Conservation (phyloP, 2,888 invertebrate genomes). For the Cistogaster globosa region DNA sequence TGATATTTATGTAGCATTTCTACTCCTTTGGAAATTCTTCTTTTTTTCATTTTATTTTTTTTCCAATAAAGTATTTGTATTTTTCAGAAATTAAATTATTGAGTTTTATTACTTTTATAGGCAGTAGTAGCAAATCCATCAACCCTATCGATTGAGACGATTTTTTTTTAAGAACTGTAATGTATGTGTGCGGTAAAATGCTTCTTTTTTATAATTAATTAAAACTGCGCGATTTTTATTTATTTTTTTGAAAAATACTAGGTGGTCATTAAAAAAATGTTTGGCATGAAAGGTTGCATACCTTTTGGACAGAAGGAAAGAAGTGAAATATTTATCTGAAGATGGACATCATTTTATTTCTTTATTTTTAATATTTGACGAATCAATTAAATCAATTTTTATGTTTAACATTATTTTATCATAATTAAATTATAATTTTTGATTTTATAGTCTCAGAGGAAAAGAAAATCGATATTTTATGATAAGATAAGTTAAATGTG, state of each 20-base stretch:
- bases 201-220: slow-evolving; percentile 27
- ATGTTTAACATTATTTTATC: background rate
- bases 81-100: slow-evolving; percentile 60
- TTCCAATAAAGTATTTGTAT: slow-evolving; percentile 63
- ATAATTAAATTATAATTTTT: background rate
- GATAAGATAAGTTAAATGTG: too few species aligned
- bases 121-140: slow-evolving; percentile 32
- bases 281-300: slow-evolving; percentile 49
- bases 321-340: background rate
- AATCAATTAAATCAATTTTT: slow-evolving; percentile 62
- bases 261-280: slow-evolving; percentile 68
- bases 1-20: slow-evolving; percentile 48
- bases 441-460: background rate
- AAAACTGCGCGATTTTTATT: slow-evolving; percentile 44
- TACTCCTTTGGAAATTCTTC: slow-evolving; percentile 28
- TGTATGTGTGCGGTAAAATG: slow-evolving; percentile 67
- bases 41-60: slow-evolving; percentile 63
- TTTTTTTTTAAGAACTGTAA: slow-evolving; percentile 52
- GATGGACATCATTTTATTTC: slow-evolving; percentile 26
- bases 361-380: slow-evolving; percentile 44
- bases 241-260: slow-evolving; percentile 44
- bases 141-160: slow-evolving; percentile 31
- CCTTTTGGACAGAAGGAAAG: slow-evolving; percentile 14
- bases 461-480: too few species aligned
- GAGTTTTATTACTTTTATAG: slow-evolving; percentile 68